Evolutionary conservation across 1,140 invertebrate species (phyloP), one percentile per base, ranked within the genome.

Genomic region (Pectinophora gossypiella): DNA sequence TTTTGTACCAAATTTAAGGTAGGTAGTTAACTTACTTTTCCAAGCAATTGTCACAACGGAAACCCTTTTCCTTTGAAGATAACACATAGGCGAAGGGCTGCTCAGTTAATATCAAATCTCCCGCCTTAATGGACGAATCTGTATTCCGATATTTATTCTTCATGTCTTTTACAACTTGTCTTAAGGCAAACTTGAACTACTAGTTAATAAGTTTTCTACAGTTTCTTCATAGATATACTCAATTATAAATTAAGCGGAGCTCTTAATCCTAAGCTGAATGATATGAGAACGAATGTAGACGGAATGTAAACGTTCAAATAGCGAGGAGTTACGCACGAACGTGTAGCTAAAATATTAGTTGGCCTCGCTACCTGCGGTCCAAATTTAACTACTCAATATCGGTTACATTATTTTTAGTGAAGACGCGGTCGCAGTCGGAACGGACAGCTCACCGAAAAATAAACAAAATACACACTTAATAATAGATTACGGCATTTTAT

Each of bases 331-430:
- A 64, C 63, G 23, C 32, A 19, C 19, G 59, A 57, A 59, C 48
- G 56, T 48, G 51, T 58, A 59, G 44, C 64, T 64, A 72, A 74
- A 76, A 79, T 76, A 69, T 80, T 70, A 64, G n/a, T 64, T 65
- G 62, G 66, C 80, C 56, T 59, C 56, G 55, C 59, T 74, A 79
- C 76, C 79, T 82, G 78, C 64, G 42, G 47, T 61, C 76, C 70
- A 78, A 75, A 79, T 69, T 71, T 76, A 79, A 53, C 60, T 55
- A 62, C 62, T 58, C 61, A 70, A 68, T 62, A 73, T 61, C 69
- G 57, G 73, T 81, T 72, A 78, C 76, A 79, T 83, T 83, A 85
- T 85, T 81, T 85, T 77, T 85, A 82, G 78, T 72, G n/a, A 42
- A 64, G 68, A 64, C 63, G 64, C 66, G 55, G 59, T 61, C 57